phyloP scores from a whole-genome alignment of 2,888 invertebrate species.

The Athripsodes cinereus region DNA sequence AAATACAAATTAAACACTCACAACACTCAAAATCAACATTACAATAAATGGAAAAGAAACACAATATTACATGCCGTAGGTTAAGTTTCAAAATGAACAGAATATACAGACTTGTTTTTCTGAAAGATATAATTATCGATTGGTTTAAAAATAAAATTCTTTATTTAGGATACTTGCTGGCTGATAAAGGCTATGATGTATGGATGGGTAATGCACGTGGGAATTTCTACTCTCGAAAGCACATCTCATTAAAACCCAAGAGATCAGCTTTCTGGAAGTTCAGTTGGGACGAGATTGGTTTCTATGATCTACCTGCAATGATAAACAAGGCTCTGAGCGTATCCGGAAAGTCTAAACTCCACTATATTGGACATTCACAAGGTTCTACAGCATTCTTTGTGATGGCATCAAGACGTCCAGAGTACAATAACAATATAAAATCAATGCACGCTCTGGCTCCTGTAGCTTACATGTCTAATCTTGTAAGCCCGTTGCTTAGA shows the following conservation, averaged over 20 bases:
- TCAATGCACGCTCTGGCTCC: slow-evolving; percentile 54
- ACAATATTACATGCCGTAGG: too few relatives aligned
- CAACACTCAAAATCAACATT: too few relatives aligned
- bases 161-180: slow-evolving; percentile 47
- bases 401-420: slow-evolving; percentile 48
- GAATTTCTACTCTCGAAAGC: slow-evolving; percentile 59
- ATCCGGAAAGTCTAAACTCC: slow-evolving; percentile 55
- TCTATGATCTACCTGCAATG: slow-evolving; percentile 72
- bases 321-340: slow-evolving; percentile 62
- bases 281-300: slow-evolving; percentile 80
- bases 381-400: slow-evolving; percentile 56
- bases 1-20: too few relatives aligned
- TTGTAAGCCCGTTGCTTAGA: slow-evolving; percentile 45
- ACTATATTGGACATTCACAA: slow-evolving; percentile 78
- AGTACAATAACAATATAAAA: slow-evolving; percentile 52
- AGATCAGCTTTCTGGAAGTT: slow-evolving; percentile 58
- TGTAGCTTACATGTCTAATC: slow-evolving; percentile 47
- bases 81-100: too few relatives aligned
- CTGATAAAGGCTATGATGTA: slow-evolving; percentile 66
- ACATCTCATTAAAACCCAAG: slow-evolving; percentile 42
- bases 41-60: too few relatives aligned
- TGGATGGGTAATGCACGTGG: slow-evolving; percentile 82
- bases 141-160: too few relatives aligned
- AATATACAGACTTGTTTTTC: too few relatives aligned
- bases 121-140: too few relatives aligned